Conservation (phyloP, 1,140 invertebrate species). For the Protaetia brevitarsis region DNA sequence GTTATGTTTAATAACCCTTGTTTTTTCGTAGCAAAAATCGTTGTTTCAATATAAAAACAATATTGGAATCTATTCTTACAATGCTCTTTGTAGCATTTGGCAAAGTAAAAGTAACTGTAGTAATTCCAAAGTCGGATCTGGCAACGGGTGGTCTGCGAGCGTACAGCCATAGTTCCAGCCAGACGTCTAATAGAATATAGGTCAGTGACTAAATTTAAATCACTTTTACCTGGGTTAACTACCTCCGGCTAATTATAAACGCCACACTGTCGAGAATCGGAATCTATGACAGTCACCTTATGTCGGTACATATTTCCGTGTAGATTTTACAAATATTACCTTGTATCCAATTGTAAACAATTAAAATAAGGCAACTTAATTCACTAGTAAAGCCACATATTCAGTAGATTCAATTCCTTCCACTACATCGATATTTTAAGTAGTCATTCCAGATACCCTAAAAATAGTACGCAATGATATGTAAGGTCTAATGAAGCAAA, state of each 20-base stretch:
- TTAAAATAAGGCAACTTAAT: no score
- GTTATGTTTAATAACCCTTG: no score
- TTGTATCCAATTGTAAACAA: neutral
- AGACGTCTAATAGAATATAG: conserved; percentile 37
- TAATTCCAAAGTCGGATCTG: neutral
- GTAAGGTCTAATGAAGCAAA: no score
- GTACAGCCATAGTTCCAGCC: conserved; percentile 4
- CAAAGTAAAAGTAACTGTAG: neutral
- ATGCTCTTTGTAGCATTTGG: no score
- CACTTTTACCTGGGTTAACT: conserved; percentile 45
- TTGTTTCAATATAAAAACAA: no score
- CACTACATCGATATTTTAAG: no score
- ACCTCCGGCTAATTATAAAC: conserved; percentile 44
- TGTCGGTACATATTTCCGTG: neutral
- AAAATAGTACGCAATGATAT: no score
- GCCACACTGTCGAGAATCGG: conserved; percentile 1
- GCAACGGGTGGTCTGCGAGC: conserved; percentile 1
- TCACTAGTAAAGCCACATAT: neutral
- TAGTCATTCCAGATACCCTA: no score
- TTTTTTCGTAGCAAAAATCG: no score
- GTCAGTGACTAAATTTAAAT: conserved; percentile 42
- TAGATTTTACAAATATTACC: neutral
- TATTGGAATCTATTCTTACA: no score
- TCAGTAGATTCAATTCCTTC: neutral
- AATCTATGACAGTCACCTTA: conserved; percentile 4